Conservation (phyloP, 2,113 vertebrate species). For the Mormyrus iriodes region DNA sequence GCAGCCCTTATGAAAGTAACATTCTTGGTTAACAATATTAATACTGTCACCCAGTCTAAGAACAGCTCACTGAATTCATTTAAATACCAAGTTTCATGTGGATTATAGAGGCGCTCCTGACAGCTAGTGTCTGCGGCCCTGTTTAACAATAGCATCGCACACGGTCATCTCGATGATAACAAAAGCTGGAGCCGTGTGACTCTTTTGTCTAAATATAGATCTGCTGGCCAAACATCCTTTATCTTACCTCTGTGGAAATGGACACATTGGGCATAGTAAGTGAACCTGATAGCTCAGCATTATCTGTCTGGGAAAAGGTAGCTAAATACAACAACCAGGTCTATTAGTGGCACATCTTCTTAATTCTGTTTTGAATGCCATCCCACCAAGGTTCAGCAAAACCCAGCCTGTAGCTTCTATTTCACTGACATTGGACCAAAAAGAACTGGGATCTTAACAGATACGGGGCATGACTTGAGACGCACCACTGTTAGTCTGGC, state of each 20-base stretch:
- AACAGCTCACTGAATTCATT: not conserved
- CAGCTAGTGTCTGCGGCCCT: not conserved
- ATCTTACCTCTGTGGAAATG: constrained; percentile 37
- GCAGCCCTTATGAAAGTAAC: not conserved
- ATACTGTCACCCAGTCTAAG: not conserved
- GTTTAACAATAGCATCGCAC: constrained; percentile 24
- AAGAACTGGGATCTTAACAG: not conserved
- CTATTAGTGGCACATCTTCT: not conserved
- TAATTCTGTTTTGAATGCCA: not conserved
- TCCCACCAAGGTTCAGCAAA: not conserved
- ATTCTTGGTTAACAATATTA: not conserved
- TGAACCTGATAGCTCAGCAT: constrained; percentile 44
- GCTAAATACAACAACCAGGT: not conserved
- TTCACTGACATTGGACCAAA: not conserved
- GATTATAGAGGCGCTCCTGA: not conserved
- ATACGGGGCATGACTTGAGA: not conserved
- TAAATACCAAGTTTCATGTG: not conserved
- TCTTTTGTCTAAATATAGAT: constrained; percentile 35
- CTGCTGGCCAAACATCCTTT: constrained; percentile 21
- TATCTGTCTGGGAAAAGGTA: constrained; percentile 35
- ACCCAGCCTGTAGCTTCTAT: not conserved
- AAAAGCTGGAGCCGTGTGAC: constrained; percentile 32
- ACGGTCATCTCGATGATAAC: constrained; percentile 7
- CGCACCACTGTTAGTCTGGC: not conserved
- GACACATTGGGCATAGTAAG: constrained; percentile 32